A percentile compares a stretch with the other conserved stretches of the same genome.
Conservation (phyloP, 2,113 vertebrate species). For the Nanorana parkeri region DNA sequence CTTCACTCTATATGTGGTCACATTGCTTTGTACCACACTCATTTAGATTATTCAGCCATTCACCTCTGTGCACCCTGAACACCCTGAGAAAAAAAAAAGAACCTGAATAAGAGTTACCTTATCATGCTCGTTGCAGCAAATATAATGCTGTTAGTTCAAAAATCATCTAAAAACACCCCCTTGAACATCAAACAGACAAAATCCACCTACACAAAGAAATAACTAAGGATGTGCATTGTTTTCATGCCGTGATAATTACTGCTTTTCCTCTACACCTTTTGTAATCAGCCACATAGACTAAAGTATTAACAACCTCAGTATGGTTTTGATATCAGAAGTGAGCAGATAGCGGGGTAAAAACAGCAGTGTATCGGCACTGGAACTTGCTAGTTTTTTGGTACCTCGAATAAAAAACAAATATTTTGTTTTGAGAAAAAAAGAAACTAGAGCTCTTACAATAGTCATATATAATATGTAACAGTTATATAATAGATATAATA, state of each 20-base stretch:
- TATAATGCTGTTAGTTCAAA: neutral
- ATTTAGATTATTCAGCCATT: no score
- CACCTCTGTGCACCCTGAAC: no score
- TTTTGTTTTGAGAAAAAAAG: neutral
- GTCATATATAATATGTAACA: no score
- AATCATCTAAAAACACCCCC: neutral
- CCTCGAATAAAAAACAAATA: neutral
- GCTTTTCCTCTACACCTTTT: conserved; percentile 36
- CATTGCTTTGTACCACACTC: no score
- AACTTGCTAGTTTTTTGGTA: conserved; percentile 1
- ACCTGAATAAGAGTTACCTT: neutral
- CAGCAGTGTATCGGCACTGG: neutral
- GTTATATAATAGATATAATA: no score
- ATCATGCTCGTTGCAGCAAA: neutral
- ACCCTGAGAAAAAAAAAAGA: neutral
- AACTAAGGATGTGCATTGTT: conserved; percentile 13
- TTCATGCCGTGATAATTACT: conserved; percentile 43
- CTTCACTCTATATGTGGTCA: no score
- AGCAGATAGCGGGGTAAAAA: conserved; percentile 4
- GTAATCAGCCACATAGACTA: neutral
- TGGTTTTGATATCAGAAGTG: conserved; percentile 15
- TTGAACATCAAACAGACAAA: conserved; percentile 23
- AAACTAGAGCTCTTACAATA: neutral
- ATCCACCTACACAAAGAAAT: conserved; percentile 31
- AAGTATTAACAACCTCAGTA: conserved; percentile 25